Base-by-base conservation (phyloP, 2,113 vertebrate genomes). In the Cygnus atratus region DNA sequence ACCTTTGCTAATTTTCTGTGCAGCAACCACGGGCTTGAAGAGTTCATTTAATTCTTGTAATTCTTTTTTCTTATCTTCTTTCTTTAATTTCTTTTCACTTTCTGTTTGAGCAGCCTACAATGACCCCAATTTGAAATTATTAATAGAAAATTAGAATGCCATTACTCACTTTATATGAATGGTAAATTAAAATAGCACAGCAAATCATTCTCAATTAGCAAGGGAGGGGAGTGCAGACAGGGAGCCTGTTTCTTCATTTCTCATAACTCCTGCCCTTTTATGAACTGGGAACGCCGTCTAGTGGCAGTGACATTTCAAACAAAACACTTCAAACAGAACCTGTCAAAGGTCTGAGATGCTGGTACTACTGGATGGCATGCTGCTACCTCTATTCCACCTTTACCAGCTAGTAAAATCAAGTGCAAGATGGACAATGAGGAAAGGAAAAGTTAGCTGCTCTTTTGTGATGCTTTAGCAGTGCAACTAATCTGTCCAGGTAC, bases 1-100 rank as follows among this genome's bases (percentile, higher is more conserved):
- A 99, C 99, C 99, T 99, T 99, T 99, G 97, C 98, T 99, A 96
- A 99, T 99, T 98, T 99, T 99, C 97, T 99, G 99, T 54, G 99
- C 99, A 93, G 97, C 98, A 50, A 99, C 99, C 22, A 99, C 99
- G 6, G 99, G 99, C 97, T 99, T 99, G 96, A 99, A 99, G 29
- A 99, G 98, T 76, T 99, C 99, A 73, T 99, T 99, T 91, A 99
- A 95, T 92, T 99, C 99, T 10, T 99, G 98, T 17, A 99, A 84
- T 85, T 99, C 99, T 93, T 99, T 99, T 97, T 99, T 99, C 98
- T 99, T 99, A 86, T 98, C 98, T 91, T 99, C 99, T 19, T 95
- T 96, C 97, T 99, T 99, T 92, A 99, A 98, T 72, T 86, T 97
- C 96, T 98, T 98, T 74, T 99, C 99, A 2, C 98, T 98, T 84